phyloP scores from a whole-genome alignment of 2,113 vertebrate species.

The Lasiurus borealis region DNA sequence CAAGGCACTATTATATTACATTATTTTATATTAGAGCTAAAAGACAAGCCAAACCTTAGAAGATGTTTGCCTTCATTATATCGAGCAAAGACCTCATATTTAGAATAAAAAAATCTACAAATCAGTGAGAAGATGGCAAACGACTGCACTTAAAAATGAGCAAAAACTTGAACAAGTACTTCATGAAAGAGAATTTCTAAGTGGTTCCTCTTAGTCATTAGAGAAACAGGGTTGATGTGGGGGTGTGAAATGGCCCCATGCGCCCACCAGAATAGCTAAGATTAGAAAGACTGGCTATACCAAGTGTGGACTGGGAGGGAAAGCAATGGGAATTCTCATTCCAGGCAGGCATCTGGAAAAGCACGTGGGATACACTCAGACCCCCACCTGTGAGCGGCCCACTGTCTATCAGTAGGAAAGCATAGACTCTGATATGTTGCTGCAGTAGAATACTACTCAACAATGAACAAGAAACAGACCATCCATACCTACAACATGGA shows the following conservation, averaged over 20 bases:
- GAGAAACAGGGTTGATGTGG: not conserved
- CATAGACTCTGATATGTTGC: not conserved
- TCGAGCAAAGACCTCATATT: not conserved
- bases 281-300: not conserved
- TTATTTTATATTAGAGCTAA: not conserved
- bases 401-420: not conserved
- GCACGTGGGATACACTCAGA: not conserved
- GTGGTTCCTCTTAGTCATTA: not conserved
- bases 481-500: not conserved
- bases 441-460: not conserved
- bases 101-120: not conserved
- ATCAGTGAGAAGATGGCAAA: not conserved
- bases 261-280: not conserved
- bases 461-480: not conserved
- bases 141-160: slow-evolving; percentile 21
- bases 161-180: not conserved
- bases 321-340: not conserved
- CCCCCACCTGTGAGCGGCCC: not conserved
- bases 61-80: not conserved
- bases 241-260: not conserved
- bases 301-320: not conserved
- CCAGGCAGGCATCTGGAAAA: not conserved
- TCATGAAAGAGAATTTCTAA: not conserved
- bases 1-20: not conserved
- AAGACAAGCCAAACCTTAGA: not conserved